Percentiles rank a stretch among this genome's conserved stretches.
These are phyloP conservation scores for Oreotragus oreotragus DNA, from an alignment of 2,113 vertebrate genomes.

Conservation along the genomic window DNA sequence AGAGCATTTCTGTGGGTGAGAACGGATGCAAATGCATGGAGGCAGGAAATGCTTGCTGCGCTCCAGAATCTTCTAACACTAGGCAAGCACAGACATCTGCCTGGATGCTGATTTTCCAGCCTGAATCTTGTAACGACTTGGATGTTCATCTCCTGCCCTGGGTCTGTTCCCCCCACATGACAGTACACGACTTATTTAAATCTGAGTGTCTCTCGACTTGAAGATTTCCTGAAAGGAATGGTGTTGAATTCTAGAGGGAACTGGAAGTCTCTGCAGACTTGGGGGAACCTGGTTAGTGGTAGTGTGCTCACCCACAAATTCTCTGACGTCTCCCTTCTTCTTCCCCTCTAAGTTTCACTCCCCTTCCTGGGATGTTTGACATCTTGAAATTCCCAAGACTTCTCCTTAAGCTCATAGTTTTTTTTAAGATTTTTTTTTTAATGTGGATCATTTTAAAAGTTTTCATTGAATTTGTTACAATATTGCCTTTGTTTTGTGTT, in stretches of 20 bases:
- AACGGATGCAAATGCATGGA: background rate
- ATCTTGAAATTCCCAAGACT: background rate
- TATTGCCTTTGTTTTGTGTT: background rate
- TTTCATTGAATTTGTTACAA: background rate
- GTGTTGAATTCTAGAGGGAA: background rate
- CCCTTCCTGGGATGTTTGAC: background rate
- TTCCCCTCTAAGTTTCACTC: background rate
- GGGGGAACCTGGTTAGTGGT: background rate
- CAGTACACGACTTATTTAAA: background rate
- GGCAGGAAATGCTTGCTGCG: background rate
- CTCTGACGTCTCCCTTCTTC: background rate
- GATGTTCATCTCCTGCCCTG: background rate
- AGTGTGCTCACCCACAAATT: background rate
- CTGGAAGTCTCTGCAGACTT: background rate
- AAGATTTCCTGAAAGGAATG: background rate
- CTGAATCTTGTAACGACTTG: rapidly evolving
- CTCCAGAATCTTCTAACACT: background rate
- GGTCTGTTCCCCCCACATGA: background rate
- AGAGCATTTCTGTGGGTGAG: background rate
- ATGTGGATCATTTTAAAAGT: background rate
- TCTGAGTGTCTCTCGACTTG: background rate
- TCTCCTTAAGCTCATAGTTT: background rate
- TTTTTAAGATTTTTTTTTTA: background rate
- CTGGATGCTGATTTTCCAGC: background rate
- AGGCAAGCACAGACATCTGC: rapidly evolving